Conservation (phyloP, 2,797 vertebrate species). For the Rhinophrynus dorsalis region DNA sequence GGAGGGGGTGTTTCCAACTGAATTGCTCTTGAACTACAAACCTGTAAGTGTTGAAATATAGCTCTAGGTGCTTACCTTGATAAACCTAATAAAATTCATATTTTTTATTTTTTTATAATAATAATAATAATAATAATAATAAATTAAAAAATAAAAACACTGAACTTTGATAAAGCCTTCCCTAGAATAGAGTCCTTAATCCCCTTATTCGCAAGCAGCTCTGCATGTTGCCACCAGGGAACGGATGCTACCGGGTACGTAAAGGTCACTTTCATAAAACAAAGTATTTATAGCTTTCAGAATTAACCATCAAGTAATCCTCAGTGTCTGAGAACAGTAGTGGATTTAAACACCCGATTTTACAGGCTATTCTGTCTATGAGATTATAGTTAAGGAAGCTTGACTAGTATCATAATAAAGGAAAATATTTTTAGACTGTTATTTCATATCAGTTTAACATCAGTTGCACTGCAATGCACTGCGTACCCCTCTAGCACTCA, state of each 20-base stretch:
- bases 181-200: background rate
- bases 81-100: no score
- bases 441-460: no score
- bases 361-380: background rate
- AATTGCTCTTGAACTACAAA: no score
- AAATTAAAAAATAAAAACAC: no score
- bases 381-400: background rate
- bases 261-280: constrained; percentile 40
- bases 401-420: background rate
- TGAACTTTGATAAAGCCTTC: background rate
- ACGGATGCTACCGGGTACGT: background rate
- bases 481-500: no score
- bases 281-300: constrained; percentile 60
- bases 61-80: no score
- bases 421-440: no score
- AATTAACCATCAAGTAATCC: constrained; percentile 60
- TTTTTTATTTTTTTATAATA: no score
- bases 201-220: background rate
- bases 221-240: background rate
- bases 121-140: no score
- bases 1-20: no score
- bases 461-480: no score
- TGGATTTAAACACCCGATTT: constrained; percentile 2
- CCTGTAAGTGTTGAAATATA: no score
- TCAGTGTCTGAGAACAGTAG: background rate